A percentile compares a stretch with the other conserved stretches of the same genome.
Conservation (phyloP, 2,113 vertebrate species). For the Prionailurus viverrinus region DNA sequence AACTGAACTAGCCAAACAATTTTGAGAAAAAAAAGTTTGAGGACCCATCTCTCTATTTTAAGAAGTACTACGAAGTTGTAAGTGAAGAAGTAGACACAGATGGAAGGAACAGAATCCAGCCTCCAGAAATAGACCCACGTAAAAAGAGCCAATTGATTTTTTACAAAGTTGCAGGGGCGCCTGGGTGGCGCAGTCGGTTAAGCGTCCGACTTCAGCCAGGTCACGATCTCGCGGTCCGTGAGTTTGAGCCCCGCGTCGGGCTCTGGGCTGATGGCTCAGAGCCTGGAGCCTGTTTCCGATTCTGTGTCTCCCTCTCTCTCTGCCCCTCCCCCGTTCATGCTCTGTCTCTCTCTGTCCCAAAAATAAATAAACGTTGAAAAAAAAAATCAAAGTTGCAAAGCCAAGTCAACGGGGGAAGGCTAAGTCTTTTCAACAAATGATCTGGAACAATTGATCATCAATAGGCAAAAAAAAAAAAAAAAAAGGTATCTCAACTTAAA, state of each 20-base stretch:
- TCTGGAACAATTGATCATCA: neutral
- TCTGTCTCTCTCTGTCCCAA: too few relatives aligned
- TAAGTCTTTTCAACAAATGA: neutral
- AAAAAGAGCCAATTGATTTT: neutral
- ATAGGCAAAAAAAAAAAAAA: neutral
- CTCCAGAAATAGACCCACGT: neutral
- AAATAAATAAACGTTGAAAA: too few relatives aligned
- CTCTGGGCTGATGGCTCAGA: too few relatives aligned
- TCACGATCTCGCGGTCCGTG: too few relatives aligned
- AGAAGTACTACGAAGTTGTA: neutral
- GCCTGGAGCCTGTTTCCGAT: too few relatives aligned
- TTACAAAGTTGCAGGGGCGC: neutral
- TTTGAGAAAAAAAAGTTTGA: neutral
- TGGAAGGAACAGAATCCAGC: neutral
- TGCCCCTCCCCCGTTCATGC: too few relatives aligned
- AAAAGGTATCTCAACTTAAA: neutral
- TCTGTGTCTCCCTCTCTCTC: too few relatives aligned
- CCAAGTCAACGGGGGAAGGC: neutral
- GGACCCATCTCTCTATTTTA: neutral
- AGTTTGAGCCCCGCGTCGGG: too few relatives aligned
- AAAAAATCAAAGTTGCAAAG: neutral
- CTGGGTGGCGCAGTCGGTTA: too few relatives aligned
- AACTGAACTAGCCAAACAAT: neutral
- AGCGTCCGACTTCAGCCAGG: too few relatives aligned
- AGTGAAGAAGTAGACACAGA: neutral